Conservation (phyloP, 2,888 invertebrate genomes). For the Euplexia lucipara region DNA sequence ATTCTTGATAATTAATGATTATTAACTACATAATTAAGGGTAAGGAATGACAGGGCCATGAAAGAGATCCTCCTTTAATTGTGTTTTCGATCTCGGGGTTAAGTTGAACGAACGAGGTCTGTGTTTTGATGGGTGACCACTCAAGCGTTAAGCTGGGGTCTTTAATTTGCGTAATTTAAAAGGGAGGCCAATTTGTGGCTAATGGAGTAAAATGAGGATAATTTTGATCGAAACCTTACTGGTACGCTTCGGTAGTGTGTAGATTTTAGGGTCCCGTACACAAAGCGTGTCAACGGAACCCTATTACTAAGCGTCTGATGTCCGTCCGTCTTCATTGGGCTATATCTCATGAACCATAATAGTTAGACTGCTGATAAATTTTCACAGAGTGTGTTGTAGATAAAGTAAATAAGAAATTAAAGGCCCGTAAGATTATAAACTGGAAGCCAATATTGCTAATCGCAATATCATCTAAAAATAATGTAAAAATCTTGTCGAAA, state of each 20-base stretch:
- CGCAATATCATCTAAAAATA: no score
- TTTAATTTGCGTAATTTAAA: constrained; percentile 45
- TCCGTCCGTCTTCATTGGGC: no score
- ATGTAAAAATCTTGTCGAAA: no score
- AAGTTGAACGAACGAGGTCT: constrained; percentile 43
- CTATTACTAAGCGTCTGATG: no score
- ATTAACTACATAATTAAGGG: constrained; percentile 55
- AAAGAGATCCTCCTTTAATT: constrained; percentile 43
- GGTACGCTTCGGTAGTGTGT: background rate
- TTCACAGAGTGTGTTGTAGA: no score
- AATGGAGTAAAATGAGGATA: constrained; percentile 29
- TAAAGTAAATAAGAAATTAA: no score
- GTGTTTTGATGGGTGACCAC: constrained; percentile 51
- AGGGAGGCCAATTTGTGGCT: constrained; percentile 19
- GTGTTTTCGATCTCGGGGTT: constrained; percentile 48
- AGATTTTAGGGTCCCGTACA: no score
- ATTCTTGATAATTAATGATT: constrained; percentile 56
- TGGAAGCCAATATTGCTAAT: no score
- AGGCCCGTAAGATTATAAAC: no score
- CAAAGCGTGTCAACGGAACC: no score
- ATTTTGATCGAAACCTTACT: constrained; percentile 4
- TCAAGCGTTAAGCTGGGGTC: constrained; percentile 43
- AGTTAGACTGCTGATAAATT: no score
- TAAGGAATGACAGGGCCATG: constrained; percentile 35
- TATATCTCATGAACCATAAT: no score